These are phyloP conservation scores for Bombus waltoni DNA, from an alignment of 1,140 invertebrate genomes.

Conservation along the genomic window DNA sequence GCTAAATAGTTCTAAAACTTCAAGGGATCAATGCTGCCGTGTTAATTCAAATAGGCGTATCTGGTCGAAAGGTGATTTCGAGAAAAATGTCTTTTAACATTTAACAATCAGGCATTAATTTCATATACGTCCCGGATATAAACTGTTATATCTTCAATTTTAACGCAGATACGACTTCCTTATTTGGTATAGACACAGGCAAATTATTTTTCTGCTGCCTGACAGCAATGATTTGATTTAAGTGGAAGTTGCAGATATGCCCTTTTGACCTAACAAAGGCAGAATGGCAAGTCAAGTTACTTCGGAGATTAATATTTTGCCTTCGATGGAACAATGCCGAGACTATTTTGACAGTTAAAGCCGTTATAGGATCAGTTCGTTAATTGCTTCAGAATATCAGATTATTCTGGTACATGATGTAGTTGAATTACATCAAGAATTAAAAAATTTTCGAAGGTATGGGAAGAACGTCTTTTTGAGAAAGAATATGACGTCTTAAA, in stretches of 20 bases:
- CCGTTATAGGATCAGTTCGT: neutral
- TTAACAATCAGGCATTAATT: no score
- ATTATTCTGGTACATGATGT: neutral
- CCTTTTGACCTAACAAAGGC: no score
- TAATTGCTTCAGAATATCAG: neutral
- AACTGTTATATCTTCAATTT: no score
- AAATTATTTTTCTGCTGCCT: no score
- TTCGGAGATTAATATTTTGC: neutral
- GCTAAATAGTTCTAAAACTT: neutral
- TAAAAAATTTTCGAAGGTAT: neutral
- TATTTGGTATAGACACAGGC: no score
- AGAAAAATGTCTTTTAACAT: no score
- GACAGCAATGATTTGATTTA: no score
- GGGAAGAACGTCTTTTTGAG: neutral
- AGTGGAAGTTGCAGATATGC: no score
- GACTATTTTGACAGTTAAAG: neutral
- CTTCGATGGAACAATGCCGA: neutral
- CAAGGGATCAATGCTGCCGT: neutral
- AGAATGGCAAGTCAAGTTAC: neutral
- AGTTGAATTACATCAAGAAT: neutral
- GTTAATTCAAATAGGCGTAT: no score
- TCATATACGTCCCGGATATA: no score
- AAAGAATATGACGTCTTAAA: neutral
- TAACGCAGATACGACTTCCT: no score
- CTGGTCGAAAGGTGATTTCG: no score